Conservation (phyloP, 2,888 invertebrate genomes). For the Volucella inflata region DNA sequence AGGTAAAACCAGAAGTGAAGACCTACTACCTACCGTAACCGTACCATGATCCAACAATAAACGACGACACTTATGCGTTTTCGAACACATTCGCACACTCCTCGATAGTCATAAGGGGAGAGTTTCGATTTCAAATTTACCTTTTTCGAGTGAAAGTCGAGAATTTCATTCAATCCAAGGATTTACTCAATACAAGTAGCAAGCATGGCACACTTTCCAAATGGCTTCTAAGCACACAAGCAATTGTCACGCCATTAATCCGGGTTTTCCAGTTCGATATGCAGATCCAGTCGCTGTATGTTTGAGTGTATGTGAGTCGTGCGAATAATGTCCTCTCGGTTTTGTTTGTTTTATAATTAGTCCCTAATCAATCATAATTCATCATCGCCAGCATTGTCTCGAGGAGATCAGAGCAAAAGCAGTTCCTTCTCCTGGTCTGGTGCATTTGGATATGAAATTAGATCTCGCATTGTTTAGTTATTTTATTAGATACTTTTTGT, state of each 20-base stretch:
- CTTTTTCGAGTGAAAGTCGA: neutral
- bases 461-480: slow-evolving; percentile 55
- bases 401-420: neutral
- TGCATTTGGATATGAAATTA: slow-evolving; percentile 64
- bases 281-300: slow-evolving; percentile 42
- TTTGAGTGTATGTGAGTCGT: slow-evolving; percentile 18
- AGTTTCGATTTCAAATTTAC: slow-evolving; percentile 55
- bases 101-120: slow-evolving; percentile 5
- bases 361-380: slow-evolving; percentile 76
- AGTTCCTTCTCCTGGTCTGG: slow-evolving; percentile 10
- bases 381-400: slow-evolving; percentile 61
- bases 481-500: slow-evolving; percentile 60
- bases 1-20: slow-evolving; percentile 48
- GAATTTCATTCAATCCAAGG: slow-evolving; percentile 24
- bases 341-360: slow-evolving; percentile 73
- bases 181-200: slow-evolving; percentile 19
- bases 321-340: slow-evolving; percentile 47
- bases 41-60: neutral
- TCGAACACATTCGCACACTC: slow-evolving; percentile 42
- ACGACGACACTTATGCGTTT: slow-evolving; percentile 61
- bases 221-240: slow-evolving; percentile 18
- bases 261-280: slow-evolving; percentile 46
- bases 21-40: slow-evolving; percentile 42
- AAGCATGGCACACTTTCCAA: slow-evolving; percentile 49
- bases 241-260: slow-evolving; percentile 68